Conservation (phyloP, 1,140 invertebrate species). For the Portunus trituberculatus region DNA sequence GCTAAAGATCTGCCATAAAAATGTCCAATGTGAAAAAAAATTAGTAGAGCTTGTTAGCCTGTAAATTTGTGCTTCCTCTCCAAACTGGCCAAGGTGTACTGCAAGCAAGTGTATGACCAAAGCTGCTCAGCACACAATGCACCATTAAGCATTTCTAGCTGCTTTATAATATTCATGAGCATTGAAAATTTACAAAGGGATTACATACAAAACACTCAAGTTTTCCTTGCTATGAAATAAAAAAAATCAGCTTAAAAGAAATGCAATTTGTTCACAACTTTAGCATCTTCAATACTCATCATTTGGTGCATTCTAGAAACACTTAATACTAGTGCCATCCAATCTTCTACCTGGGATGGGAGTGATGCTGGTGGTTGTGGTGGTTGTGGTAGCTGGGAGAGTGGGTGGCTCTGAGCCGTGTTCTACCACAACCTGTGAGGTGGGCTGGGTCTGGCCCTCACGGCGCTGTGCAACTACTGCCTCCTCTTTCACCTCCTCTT, state of each 20-base stretch:
- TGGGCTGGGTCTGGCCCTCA: constrained; percentile 62
- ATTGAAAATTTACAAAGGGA: background rate
- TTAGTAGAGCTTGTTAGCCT: background rate
- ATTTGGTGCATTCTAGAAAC: background rate
- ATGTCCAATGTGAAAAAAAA: background rate
- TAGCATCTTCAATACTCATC: constrained; percentile 54
- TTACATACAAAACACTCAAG: background rate
- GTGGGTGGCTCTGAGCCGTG: constrained; percentile 40
- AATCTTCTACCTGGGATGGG: constrained; percentile 69
- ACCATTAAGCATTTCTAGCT: constrained; percentile 46
- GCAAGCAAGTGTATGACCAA: constrained; percentile 18
- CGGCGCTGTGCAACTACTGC: constrained; percentile 61
- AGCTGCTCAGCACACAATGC: constrained; percentile 51
- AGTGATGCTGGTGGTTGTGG: constrained; percentile 59
- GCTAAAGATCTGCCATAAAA: background rate
- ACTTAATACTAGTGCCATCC: constrained; percentile 29
- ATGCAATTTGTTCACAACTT: background rate
- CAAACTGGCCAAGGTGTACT: background rate
- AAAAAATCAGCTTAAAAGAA: background rate
- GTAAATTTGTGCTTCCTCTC: background rate
- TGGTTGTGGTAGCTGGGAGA: constrained; percentile 52
- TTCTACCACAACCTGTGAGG: constrained; percentile 72
- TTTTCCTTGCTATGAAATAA: background rate
- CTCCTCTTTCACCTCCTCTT: constrained; percentile 67
- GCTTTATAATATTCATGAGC: constrained; percentile 30